Evolutionary conservation across 2,797 vertebrate genomes (phyloP).

Genomic region (Orestias chungarensis): DNA sequence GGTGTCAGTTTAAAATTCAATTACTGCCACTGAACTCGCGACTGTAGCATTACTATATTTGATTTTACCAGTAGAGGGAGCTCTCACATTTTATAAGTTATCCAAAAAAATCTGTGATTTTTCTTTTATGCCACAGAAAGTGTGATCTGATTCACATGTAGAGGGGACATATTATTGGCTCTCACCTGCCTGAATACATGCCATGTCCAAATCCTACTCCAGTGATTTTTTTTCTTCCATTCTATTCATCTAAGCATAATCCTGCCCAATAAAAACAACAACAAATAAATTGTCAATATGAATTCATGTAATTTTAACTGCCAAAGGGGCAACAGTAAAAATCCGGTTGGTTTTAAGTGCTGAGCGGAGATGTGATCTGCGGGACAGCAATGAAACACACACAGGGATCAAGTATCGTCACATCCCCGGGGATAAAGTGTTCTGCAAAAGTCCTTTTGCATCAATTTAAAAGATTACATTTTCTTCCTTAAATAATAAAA

Average conservation of each 20-base stretch:
- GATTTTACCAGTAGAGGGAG: conserved; percentile 62
- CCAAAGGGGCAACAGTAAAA: background rate
- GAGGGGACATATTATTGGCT: background rate
- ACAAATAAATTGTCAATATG: background rate
- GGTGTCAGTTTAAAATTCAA: conserved; percentile 28
- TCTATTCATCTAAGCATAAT: background rate
- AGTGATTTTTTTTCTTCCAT: background rate
- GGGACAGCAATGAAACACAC: conserved; percentile 4
- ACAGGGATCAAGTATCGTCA: conserved; percentile 20
- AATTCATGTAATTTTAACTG: background rate
- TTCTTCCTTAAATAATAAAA: background rate
- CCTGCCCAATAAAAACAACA: background rate
- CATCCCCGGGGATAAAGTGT: conserved; percentile 9
- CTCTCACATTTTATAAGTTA: conserved; percentile 55
- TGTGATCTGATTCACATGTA: background rate
- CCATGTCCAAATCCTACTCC: background rate
- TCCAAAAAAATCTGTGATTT: background rate
- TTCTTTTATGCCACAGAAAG: background rate
- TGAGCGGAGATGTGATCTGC: conserved; percentile 15
- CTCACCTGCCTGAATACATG: background rate
- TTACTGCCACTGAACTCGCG: conserved; percentile 17
- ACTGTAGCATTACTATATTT: conserved; percentile 16
- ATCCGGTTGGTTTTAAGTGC: background rate
- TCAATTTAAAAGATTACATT: conserved; percentile 9
- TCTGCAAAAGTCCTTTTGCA: conserved; percentile 20